Conservation (phyloP, 2,113 vertebrate species). For the Gasterosteus aculeatus region DNA sequence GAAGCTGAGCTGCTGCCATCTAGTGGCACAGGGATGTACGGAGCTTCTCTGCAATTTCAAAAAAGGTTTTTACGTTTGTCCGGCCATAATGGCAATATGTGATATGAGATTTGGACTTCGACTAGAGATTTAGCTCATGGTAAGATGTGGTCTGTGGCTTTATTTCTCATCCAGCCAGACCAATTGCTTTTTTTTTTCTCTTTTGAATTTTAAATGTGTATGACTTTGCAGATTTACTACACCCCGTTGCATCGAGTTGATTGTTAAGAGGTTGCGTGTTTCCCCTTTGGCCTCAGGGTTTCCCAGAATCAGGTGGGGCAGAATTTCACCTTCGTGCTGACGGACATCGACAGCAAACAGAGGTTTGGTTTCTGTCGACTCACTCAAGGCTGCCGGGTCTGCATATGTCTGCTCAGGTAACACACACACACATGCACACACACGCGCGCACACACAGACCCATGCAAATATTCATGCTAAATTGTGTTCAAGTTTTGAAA, state of each 20-base stretch:
- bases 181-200: not conserved
- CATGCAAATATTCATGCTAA: slow-evolving; percentile 10
- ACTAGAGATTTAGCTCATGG: slow-evolving; percentile 15
- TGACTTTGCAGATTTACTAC: not conserved
- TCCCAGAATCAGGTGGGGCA: slow-evolving; percentile 94
- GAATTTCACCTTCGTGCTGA: slow-evolving; percentile 98
- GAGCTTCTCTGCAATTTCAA: slow-evolving; percentile 4
- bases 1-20: slow-evolving; percentile 87
- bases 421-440: slow-evolving; percentile 16
- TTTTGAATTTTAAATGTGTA: not conserved
- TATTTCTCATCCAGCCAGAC: not conserved
- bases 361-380: slow-evolving; percentile 98
- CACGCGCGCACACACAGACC: slow-evolving; percentile 11
- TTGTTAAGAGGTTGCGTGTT: slow-evolving; percentile 4
- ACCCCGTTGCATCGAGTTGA: not conserved
- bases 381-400: slow-evolving; percentile 90
- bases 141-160: slow-evolving; percentile 2
- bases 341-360: slow-evolving; percentile 97
- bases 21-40: slow-evolving; percentile 72
- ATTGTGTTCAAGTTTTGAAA: not conserved
- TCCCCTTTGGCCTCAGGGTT: slow-evolving; percentile 80
- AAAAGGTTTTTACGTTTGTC: slow-evolving; percentile 37
- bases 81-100: slow-evolving; percentile 27
- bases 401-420: slow-evolving; percentile 96
- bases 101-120: slow-evolving; percentile 42